Base-by-base conservation (phyloP, 2,797 vertebrate species). In the Notamacropus eugenii region DNA sequence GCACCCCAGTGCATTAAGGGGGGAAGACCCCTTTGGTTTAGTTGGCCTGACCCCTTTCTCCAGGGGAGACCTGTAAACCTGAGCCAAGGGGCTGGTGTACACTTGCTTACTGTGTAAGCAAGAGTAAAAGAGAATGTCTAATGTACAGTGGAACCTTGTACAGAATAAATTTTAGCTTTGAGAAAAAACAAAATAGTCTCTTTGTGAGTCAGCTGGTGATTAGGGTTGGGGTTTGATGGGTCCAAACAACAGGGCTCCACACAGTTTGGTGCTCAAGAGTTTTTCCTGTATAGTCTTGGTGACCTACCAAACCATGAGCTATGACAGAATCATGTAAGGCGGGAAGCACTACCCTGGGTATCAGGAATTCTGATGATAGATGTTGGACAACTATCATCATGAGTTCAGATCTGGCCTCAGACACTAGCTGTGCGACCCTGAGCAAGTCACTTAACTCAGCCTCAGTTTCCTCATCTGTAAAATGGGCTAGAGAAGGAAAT, bases 21-120 rank as follows among this genome's bases (percentile, higher is more conserved):
- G 95, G 93, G 95, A 91, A 96, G 93, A 96, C 19, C 55, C 55
- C 96, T 93, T 29, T 58, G 93, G 74, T 92, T 94, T 93, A 82
- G 90, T 94, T 96, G 95, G 94, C 96, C 97, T 95, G 96, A 93
- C 82, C 58, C 92, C 91, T 91, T 97, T 96, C 91, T 97, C 94
- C 96, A 95, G 96, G 96, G 96, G 93, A 97, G 95, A 97, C 95
- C 97, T 97, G 95, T 96, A 97, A 97, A 93, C 96, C 94, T 98
- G 97, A 97, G 97, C 97, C 97, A 94, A 95, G 96, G 96, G 97
- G 96, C 97, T 94, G 95, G 91, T 92, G 90, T 93, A 91, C 97
- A 97, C 98, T 98, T 99, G 99, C 99, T 99, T 99, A 99, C 99
- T 97, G 95, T 99, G 98, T 99, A 99, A 99, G 98, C 99, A 98